Evolutionary conservation across 2,888 invertebrate genomes (phyloP).

Genomic region (Micropterix aruncella): DNA sequence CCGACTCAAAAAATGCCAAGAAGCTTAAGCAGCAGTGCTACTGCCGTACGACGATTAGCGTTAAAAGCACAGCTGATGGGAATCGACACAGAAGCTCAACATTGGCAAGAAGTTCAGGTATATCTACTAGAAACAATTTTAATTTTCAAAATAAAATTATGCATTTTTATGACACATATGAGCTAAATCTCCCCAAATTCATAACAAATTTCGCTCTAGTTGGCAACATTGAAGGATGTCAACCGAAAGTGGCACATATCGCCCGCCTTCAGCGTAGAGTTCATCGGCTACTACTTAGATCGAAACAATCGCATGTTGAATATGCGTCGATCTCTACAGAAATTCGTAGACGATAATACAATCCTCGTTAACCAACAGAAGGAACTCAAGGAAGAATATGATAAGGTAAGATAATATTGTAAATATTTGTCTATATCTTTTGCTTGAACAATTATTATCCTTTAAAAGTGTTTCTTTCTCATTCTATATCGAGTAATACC

Average conservation of each 20-base stretch:
- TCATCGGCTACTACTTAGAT: slow-evolving; percentile 87
- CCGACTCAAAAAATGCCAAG: slow-evolving; percentile 93
- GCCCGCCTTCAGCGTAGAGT: slow-evolving; percentile 89
- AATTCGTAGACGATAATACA: slow-evolving; percentile 59
- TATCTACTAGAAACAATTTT: too few relatives aligned
- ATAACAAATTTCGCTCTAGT: slow-evolving; percentile 17
- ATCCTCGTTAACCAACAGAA: slow-evolving; percentile 67
- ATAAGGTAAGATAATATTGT: too few relatives aligned
- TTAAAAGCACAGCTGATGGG: slow-evolving; percentile 86
- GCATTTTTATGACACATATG: too few relatives aligned
- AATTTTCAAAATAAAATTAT: too few relatives aligned
- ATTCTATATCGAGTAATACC: too few relatives aligned
- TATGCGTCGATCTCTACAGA: slow-evolving; percentile 62
- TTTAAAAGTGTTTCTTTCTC: too few relatives aligned
- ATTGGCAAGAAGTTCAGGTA: slow-evolving; percentile 71
- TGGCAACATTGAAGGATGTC: slow-evolving; percentile 69
- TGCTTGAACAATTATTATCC: too few relatives aligned
- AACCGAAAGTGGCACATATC: slow-evolving; percentile 90
- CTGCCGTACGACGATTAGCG: slow-evolving; percentile 68
- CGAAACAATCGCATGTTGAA: slow-evolving; percentile 69
- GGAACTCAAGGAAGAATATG: slow-evolving; percentile 59
- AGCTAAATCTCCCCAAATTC: too few relatives aligned
- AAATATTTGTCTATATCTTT: too few relatives aligned
- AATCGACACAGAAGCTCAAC: slow-evolving; percentile 65
- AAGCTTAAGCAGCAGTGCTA: slow-evolving; percentile 78